A percentile compares a stretch with the other conserved stretches of the same genome.
phyloP scores from a whole-genome alignment of 1,140 invertebrate genomes.

The Thalassaphorura encarpata region DNA sequence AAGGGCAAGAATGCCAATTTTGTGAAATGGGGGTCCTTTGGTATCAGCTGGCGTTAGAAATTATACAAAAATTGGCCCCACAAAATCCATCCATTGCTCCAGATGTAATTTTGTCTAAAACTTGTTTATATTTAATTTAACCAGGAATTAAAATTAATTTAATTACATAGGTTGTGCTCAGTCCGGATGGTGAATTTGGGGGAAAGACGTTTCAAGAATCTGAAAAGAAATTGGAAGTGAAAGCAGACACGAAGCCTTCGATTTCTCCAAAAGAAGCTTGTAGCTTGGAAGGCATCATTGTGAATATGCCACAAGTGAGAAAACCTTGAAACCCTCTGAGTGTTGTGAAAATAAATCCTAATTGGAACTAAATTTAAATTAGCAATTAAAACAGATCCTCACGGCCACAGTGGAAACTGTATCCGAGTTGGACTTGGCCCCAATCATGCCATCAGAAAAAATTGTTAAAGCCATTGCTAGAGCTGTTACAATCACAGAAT shows the following conservation, averaged over 20 bases:
- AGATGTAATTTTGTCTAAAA: conserved; percentile 50
- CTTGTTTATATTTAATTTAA: too few species aligned
- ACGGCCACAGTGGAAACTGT: conserved; percentile 87
- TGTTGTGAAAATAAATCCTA: too few species aligned
- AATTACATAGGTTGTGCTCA: conserved; percentile 20
- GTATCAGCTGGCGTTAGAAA: conserved; percentile 75
- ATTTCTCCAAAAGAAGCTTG: conserved; percentile 47
- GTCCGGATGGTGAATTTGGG: conserved; percentile 32
- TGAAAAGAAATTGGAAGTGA: conserved; percentile 23
- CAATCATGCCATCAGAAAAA: conserved; percentile 70
- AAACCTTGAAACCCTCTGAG: too few species aligned
- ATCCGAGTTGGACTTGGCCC: conserved; percentile 70
- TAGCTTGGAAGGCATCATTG: conserved; percentile 68
- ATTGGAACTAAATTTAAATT: too few species aligned
- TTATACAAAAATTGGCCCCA: conserved; percentile 68
- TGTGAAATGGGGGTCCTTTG: conserved; percentile 88
- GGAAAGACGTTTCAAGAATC: conserved; percentile 28
- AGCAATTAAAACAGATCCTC: conserved; percentile 58
- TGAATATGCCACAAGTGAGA: conserved; percentile 76
- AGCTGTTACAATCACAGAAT: conserved; percentile 76
- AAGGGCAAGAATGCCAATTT: conserved; percentile 63
- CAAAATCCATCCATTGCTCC: conserved; percentile 58
- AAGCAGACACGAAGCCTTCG: conserved; percentile 25
- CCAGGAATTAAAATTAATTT: not conserved
- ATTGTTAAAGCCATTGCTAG: conserved; percentile 68